Conservation (phyloP, 2,888 invertebrate genomes). For the Lordiphosa fenestrarum region DNA sequence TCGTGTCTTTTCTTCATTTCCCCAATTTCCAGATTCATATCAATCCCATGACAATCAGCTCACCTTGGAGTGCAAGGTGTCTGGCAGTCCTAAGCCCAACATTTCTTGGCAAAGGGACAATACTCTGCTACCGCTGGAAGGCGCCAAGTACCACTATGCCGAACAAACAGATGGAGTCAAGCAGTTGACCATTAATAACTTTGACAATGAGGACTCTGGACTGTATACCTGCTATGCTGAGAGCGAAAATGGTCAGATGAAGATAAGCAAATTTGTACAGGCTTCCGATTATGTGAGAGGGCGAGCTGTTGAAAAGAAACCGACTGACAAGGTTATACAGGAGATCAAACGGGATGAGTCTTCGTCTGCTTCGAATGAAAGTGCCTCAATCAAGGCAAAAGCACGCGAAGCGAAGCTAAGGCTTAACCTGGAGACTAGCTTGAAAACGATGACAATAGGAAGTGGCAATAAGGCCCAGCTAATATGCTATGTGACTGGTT, state of each 20-base stretch:
- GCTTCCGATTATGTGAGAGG: slow-evolving; percentile 74
- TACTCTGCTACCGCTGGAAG: slow-evolving; percentile 82
- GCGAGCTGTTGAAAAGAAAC: slow-evolving; percentile 51
- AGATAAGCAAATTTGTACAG: slow-evolving; percentile 78
- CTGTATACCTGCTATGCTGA: slow-evolving; percentile 89
- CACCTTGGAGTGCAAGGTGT: slow-evolving; percentile 88
- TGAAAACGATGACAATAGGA: slow-evolving; percentile 88
- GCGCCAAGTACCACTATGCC: slow-evolving; percentile 83
- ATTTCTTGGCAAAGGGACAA: slow-evolving; percentile 86
- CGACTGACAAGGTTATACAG: slow-evolving; percentile 36
- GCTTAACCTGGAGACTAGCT: slow-evolving; percentile 87
- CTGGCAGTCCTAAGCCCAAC: slow-evolving; percentile 86
- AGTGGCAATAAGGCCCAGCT: slow-evolving; percentile 88
- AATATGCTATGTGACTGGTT: slow-evolving; percentile 88
- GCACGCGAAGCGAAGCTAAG: slow-evolving; percentile 83
- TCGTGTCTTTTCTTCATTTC: slow-evolving; percentile 28
- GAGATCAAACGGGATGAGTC: slow-evolving; percentile 56
- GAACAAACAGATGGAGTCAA: slow-evolving; percentile 86
- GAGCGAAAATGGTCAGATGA: slow-evolving; percentile 83
- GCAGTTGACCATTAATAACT: slow-evolving; percentile 84
- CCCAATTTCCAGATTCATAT: slow-evolving; percentile 83
- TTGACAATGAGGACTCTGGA: slow-evolving; percentile 85
- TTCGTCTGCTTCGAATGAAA: slow-evolving; percentile 13
- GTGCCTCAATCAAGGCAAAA: slow-evolving; percentile 50
- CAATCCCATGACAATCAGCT: slow-evolving; percentile 86